Evolutionary conservation across 2,113 vertebrate species (phyloP), one percentile per base, ranked within the genome.

Genomic region (Bufo bufo): DNA sequence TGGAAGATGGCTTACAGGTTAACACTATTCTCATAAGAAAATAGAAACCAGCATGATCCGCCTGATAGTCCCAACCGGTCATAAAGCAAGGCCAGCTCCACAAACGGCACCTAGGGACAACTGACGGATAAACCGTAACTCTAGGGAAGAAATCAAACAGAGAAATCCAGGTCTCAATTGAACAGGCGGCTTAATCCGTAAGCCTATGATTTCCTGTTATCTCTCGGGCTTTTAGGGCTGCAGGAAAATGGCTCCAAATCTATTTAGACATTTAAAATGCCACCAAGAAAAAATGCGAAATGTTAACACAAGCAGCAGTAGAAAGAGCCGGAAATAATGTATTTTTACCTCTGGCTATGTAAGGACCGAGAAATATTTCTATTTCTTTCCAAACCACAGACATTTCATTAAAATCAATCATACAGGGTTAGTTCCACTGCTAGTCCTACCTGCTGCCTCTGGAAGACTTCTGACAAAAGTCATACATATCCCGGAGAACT

Each of bases 351-450:
- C 45, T 49, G 90, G 91, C 90, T 83, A 89, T 56, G 0, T 61
- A 85, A 52, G 84, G 90, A 85, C 89, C 33, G 81, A 81, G 89
- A 90, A 91, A 91, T 52, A 6, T 91, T 91, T 90, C 90, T 91
- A 87, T 45, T 90, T 71, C 0, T 89, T 90, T 91, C 92, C 79
- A 23, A 45, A 87, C 91, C 92, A 91, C 87, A 88, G 89, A 89
- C 88, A 94, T 93, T 93, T 92, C 91, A 93, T 93, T 92, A 93
- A 92, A 92, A 93, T 91, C 88, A 72, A 78, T 85, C 89, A 6
- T 84, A 91, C 78, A 77, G 92, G 92, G 90, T 92, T 90, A 91
- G 83, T 91, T 92, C 88, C 49, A 5, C 85, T 43, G 20, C 4
- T 90, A 91, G 91, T 91, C 91, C 89, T 77, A 83, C 59, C 7